Conservation (phyloP, 2,113 vertebrate species). For the Limanda limanda region DNA sequence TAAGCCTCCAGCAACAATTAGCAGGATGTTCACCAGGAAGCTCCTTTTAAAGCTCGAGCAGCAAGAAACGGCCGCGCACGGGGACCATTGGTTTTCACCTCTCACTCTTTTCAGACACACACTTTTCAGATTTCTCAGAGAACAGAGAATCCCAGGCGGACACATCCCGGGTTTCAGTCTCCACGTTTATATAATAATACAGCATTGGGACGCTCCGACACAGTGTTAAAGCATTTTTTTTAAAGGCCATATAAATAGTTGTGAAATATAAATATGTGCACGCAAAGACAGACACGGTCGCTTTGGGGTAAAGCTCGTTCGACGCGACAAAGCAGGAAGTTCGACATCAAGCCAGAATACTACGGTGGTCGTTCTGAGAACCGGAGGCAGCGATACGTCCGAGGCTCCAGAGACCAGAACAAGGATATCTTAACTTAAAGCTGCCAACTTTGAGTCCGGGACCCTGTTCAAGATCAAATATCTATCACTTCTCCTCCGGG, state of each 20-base stretch:
- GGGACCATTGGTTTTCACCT: neutral
- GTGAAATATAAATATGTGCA: slow-evolving; percentile 74
- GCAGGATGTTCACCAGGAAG: slow-evolving; percentile 31
- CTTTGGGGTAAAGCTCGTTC: slow-evolving; percentile 43
- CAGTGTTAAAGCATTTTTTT: slow-evolving; percentile 69
- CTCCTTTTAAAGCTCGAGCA: neutral
- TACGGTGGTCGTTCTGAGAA: slow-evolving; percentile 36
- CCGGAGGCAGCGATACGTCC: fast-evolving
- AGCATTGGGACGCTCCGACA: slow-evolving; percentile 65
- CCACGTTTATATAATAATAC: slow-evolving; percentile 63
- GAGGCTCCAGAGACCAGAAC: neutral
- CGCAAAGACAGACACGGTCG: slow-evolving; percentile 34
- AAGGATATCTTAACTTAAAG: slow-evolving; percentile 50
- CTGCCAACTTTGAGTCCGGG: slow-evolving; percentile 45
- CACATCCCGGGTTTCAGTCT: slow-evolving; percentile 11
- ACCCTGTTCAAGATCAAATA: slow-evolving; percentile 24
- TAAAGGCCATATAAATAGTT: slow-evolving; percentile 74
- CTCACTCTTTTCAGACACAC: neutral
- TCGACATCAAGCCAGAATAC: slow-evolving; percentile 56
- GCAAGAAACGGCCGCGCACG: neutral
- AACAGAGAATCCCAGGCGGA: slow-evolving; percentile 4
- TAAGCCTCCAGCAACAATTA: slow-evolving; percentile 47
- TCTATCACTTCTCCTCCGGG: neutral
- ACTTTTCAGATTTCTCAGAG: neutral
- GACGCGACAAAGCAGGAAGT: slow-evolving; percentile 40